Base-by-base conservation (phyloP, 2,888 invertebrate genomes). In the Sinohyriopsis cumingii region DNA sequence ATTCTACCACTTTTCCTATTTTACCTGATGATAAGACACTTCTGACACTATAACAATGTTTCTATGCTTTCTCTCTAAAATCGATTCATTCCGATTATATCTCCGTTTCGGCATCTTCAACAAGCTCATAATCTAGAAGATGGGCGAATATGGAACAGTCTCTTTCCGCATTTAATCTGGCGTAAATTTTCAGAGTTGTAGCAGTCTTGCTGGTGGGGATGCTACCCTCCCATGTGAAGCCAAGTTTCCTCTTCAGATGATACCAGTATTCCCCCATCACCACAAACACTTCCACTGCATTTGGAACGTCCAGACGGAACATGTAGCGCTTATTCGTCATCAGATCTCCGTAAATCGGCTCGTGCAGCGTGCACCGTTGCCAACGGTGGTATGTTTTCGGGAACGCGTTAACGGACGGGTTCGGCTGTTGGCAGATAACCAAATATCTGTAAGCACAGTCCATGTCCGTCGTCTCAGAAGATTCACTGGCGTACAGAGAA, bases 361-460 rank as follows among this genome's bases (percentile, higher is more conserved):
- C 89, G 70, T 87, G 85, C 24, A 89, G 75, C 3, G 87, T 81
- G 67, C 87, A 87, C 5, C 84, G 68, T 69, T 86, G 84, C 89
- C 89, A 89, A 33, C 84, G 82, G 63, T 85, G 84, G 67, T 81
- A 86, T 0, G 87, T 86, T 69, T 84, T 85, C 1, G 89, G 89
- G 64, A 87, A 89, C 22, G 79, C 81, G 65, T 81, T 76, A 0
- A 81, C 78, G 0, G 76, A 73, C 3, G 84, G 83, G 59, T 85
- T 84, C 12, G 85, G 83, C 63, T 86, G 84, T 65, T 88, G 87
- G 71, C 86, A 87, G 45, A 88, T 87, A 22, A 89, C 82, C 45
- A 89, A 79, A 69, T 87, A 89, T 24, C 87, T 77, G 66, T 84
- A 85, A 0, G 85, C 86, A 74, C 87, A 88, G 76, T 88, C 87